Percentiles rank a stretch among this genome's conserved stretches.
phyloP scores from a whole-genome alignment of 1,140 invertebrate genomes.

The Pseudomyrmex dendroicus region DNA sequence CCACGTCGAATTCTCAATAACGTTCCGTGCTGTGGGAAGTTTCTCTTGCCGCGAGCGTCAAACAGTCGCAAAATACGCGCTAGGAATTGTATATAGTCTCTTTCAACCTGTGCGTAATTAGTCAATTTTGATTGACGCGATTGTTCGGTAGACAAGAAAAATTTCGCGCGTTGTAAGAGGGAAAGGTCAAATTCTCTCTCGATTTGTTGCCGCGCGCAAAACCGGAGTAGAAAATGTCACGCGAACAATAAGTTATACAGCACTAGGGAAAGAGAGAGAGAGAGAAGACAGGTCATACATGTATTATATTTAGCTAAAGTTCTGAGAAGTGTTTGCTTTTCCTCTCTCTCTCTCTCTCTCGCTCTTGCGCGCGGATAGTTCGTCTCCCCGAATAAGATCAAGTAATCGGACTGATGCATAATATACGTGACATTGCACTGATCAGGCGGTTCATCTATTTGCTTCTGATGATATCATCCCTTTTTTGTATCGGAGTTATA shows the following conservation, averaged over 20 bases:
- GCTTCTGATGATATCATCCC: background rate
- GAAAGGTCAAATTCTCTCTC: background rate
- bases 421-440: background rate
- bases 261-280: too few relatives aligned
- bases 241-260: background rate
- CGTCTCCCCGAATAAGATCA: background rate
- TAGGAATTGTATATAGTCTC: too few relatives aligned
- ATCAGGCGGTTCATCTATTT: slow-evolving; percentile 10
- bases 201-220: background rate
- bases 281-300: background rate
- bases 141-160: too few relatives aligned
- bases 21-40: too few relatives aligned
- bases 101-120: too few relatives aligned
- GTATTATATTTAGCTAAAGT: slow-evolving; percentile 43
- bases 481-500: too few relatives aligned
- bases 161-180: too few relatives aligned
- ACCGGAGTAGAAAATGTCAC: slow-evolving; percentile 16
- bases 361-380: background rate
- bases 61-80: too few relatives aligned
- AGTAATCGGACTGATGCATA: background rate
- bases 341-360: too few relatives aligned
- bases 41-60: too few relatives aligned
- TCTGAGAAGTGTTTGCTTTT: slow-evolving; percentile 11
- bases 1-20: background rate
- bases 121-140: too few relatives aligned